Conservation (phyloP, 1,140 invertebrate species). For the Trichonephila clavipes region DNA sequence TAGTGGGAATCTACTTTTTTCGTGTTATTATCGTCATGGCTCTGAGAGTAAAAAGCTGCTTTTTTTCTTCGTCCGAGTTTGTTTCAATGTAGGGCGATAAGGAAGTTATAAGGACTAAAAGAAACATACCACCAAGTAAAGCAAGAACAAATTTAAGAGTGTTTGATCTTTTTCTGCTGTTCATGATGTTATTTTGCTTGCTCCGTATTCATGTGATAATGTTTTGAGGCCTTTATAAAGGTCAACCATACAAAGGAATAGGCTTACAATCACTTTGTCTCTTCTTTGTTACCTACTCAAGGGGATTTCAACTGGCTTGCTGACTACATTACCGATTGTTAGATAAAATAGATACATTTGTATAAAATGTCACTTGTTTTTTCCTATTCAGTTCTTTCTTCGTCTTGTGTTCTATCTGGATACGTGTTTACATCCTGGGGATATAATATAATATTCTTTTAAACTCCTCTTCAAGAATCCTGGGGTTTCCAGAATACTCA, state of each 20-base stretch:
- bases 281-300: slow-evolving; percentile 49
- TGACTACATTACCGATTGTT: slow-evolving; percentile 46
- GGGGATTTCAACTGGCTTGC: slow-evolving; percentile 33
- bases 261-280: slow-evolving; percentile 43
- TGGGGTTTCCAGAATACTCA: too few relatives aligned
- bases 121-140: slow-evolving; percentile 26
- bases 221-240: slow-evolving; percentile 30
- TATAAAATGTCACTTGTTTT: slow-evolving; percentile 7
- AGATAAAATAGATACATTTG: slow-evolving; percentile 4
- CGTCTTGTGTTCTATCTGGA: background rate
- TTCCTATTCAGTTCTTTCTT: background rate
- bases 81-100: slow-evolving; percentile 63
- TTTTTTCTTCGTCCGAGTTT: slow-evolving; percentile 25
- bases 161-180: slow-evolving; percentile 26
- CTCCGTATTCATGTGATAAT: slow-evolving; percentile 59
- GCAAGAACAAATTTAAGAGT: slow-evolving; percentile 52
- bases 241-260: slow-evolving; percentile 20
- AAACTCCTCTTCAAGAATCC: too few relatives aligned
- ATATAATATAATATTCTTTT: too few relatives aligned
- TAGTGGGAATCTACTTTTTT: background rate
- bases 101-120: slow-evolving; percentile 31
- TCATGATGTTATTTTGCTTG: slow-evolving; percentile 29
- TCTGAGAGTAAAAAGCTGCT: slow-evolving; percentile 16
- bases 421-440: background rate
- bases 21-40: slow-evolving; percentile 12